Base-by-base conservation (phyloP, 2,113 vertebrate genomes). In the Corythornis vintsioides region DNA sequence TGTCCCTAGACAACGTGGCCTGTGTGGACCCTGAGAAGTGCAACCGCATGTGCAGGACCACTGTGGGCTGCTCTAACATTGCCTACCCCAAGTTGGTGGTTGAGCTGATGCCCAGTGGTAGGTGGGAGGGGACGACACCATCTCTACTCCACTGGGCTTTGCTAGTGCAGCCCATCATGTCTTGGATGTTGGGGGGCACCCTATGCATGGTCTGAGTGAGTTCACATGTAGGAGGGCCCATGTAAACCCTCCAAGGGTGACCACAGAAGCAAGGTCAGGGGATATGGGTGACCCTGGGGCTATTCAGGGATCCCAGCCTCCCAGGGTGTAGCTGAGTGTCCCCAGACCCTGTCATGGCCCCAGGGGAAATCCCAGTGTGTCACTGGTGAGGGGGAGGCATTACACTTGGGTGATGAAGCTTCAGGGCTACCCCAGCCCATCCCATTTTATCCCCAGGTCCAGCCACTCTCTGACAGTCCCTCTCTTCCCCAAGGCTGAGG, bases 1-100 rank as follows among this genome's bases (percentile, higher is more conserved):
- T 86, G 20, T 93, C 31, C 83, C 28, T 97, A 99, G 99, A 98
- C 88, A 79, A 98, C 0, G 98, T 99, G 53, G 98, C 97, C 56
- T 99, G 99, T 1, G 98, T 99, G 47, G 98, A 99, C 72, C 98
- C 99, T 0, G 96, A 98, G 4, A 99, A 99, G 95, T 99, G 98
- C 80, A 31, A 97, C 26, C 96, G 95, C 10, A 98, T 98, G 89
- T 98, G 99, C 1, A 97, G 97, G 28, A 94, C 98, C 0, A 94
- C 98, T 28, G 98, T 99, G 43, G 99, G 99, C 85, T 99, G 99
- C 94, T 99, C 99, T 97, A 99, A 98, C 97, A 98, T 99, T 1
- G 98, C 99, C 67, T 98, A 98, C 87, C 98, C 98, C 83, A 99
- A 98, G 93, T 97, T 99, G 94, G 98, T 99, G 94, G 97, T 99